Conservation (phyloP, 2,888 invertebrate genomes). For the Exocentrus adspersus region DNA sequence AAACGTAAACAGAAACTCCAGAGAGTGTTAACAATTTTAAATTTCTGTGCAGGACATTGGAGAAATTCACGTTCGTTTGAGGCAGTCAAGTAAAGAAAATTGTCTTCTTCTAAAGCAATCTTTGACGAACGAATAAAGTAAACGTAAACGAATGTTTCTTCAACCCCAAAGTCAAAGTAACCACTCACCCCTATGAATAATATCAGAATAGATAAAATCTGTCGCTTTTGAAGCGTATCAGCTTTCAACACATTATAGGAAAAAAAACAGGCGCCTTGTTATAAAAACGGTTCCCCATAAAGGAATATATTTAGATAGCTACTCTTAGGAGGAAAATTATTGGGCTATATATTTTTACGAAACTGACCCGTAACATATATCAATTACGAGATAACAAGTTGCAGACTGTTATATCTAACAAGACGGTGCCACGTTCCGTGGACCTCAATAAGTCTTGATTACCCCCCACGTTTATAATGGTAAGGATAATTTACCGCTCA, state of each 20-base stretch:
- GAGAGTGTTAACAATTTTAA: too few species aligned
- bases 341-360: constrained; percentile 11
- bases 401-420: constrained; percentile 10
- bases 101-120: neutral
- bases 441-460: constrained; percentile 10
- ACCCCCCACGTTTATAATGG: constrained; percentile 5
- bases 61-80: neutral
- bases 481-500: neutral
- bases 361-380: constrained; percentile 9
- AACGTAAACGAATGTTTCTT: too few species aligned
- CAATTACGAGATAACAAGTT: constrained; percentile 11
- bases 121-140: too few species aligned
- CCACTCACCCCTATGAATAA: too few species aligned
- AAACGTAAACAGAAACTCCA: neutral
- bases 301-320: constrained; percentile 5
- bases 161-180: too few species aligned
- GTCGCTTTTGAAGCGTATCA: too few species aligned
- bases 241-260: too few species aligned
- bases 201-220: too few species aligned
- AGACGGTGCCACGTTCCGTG: constrained; percentile 6
- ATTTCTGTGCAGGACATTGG: too few species aligned
- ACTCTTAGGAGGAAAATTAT: constrained; percentile 3
- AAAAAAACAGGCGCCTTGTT: too few species aligned
- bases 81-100: neutral
- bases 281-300: neutral